A percentile compares a stretch with the other conserved stretches of the same genome.
Evolutionary conservation across 1,140 invertebrate genomes (phyloP).

Genomic region (Mya arenaria): DNA sequence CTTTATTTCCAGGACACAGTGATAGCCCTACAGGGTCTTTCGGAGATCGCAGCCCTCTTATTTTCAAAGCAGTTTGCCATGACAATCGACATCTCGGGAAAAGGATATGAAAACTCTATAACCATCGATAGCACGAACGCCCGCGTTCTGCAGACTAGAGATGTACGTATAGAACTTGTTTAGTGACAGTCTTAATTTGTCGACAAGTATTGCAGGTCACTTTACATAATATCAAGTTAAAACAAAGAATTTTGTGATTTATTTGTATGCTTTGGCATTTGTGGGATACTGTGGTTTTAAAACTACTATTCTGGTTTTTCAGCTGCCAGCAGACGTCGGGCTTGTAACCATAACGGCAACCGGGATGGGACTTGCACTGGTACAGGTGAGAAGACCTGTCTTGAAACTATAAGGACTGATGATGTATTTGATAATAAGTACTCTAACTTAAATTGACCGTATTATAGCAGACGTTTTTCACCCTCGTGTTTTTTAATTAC

Average conservation of each 20-base stretch:
- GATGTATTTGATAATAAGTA: not conserved
- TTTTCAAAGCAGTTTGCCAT: conserved; percentile 53
- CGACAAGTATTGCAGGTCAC: no score
- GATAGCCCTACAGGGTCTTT: conserved; percentile 80
- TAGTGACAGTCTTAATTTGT: not conserved
- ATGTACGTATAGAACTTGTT: conserved; percentile 65
- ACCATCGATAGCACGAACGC: conserved; percentile 64
- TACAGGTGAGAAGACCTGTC: conserved; percentile 83
- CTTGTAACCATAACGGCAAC: conserved; percentile 20
- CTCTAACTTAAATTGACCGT: not conserved
- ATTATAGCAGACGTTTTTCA: not conserved
- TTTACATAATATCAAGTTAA: no score
- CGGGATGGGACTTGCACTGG: conserved; percentile 85
- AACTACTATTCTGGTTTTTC: not conserved
- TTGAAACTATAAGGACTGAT: not conserved
- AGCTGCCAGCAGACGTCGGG: conserved; percentile 37
- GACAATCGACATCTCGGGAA: not conserved
- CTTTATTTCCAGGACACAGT: conserved; percentile 80
- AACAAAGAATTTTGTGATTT: no score
- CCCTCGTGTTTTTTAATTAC: not conserved
- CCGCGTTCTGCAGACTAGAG: conserved; percentile 65
- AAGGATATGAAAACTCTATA: conserved; percentile 50
- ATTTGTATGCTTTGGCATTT: not conserved
- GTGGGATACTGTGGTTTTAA: not conserved
- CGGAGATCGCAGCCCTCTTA: conserved; percentile 71